Evolutionary conservation across 2,797 vertebrate species (phyloP), one percentile per base, ranked within the genome.

Genomic region (Acrocephalus scirpaceus): DNA sequence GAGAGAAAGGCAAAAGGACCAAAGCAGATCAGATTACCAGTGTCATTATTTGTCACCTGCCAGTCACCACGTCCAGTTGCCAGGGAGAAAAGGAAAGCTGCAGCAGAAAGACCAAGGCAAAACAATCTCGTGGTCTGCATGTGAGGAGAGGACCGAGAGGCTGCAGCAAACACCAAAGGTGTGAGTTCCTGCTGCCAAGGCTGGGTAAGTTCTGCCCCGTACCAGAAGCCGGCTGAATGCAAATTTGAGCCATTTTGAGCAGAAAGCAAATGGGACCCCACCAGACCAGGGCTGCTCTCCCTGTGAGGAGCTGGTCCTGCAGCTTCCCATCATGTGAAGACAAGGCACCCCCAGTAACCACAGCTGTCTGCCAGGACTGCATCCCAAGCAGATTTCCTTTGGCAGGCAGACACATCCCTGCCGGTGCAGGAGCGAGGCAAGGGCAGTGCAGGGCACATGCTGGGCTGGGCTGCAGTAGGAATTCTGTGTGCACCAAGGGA

Each of bases 401-500:
- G 44, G 30, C 65, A 80, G 88, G 22, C 32, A 54, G 45, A 57
- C 8, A 34, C 44, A 29, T 5, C 25, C 32, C 32, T 10, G 32
- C 60, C 30, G 40, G 16, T 22, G 32, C 38, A 16, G 53, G 20
- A 74, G 88, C 23, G 53, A 32, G 45, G 36, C 80, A 29, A 61
- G 60, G 62, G 56, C 53, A 44, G 36, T 1, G 1, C 61, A 51
- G 53, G 57, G 40, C 53, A 32, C 21, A 1, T 36, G 60, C 57
- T 58, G 48, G 22, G 48, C n/a, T 1, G 8, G 36, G 67, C 60
- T 61, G 36, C 50, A 22, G 44, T 0, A 17, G n/a, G 62, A 54
- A 7, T 36, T 65, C 32, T 3, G 0, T 4, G 11, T 8, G 6
- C 20, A 6, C 20, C 0, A 4, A 67, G 82, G 4, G 42, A n/a